Conservation (phyloP, 2,797 vertebrate species). For the Sparidentex hasta region DNA sequence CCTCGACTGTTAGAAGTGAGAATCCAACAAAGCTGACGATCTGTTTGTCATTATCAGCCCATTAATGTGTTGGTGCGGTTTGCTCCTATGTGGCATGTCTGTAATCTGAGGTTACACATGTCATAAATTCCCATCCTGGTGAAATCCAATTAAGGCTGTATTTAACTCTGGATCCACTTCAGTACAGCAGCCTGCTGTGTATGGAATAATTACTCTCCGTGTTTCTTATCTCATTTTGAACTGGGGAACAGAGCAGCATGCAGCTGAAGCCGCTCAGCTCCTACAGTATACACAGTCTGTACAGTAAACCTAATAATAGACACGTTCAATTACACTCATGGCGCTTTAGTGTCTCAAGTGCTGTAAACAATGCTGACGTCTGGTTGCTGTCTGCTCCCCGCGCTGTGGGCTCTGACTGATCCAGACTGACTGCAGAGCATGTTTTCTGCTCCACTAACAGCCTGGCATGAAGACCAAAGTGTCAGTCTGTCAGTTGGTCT, state of each 20-base stretch:
- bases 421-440: constrained; percentile 34
- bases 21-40: constrained; percentile 58
- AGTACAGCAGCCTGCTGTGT: constrained; percentile 44
- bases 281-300: constrained; percentile 21
- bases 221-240: constrained; percentile 46
- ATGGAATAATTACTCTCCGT: constrained; percentile 64
- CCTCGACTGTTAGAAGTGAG: constrained; percentile 53
- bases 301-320: constrained; percentile 69
- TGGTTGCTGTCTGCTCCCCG: constrained; percentile 48
- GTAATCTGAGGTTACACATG: constrained; percentile 78
- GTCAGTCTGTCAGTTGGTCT: constrained; percentile 26
- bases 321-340: constrained; percentile 61
- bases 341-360: constrained; percentile 52
- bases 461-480: constrained; percentile 13
- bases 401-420: constrained; percentile 38
- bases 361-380: constrained; percentile 61
- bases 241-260: constrained; percentile 32
- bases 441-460: constrained; percentile 31
- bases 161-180: constrained; percentile 64
- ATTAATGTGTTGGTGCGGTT: constrained; percentile 77
- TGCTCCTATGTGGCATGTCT: constrained; percentile 59
- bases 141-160: constrained; percentile 72
- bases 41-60: constrained; percentile 70
- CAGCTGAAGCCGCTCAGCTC: constrained; percentile 36
- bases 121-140: constrained; percentile 70